These are phyloP conservation scores for Ectobius pallidus DNA, from an alignment of 2,888 invertebrate species.

Conservation along the genomic window DNA sequence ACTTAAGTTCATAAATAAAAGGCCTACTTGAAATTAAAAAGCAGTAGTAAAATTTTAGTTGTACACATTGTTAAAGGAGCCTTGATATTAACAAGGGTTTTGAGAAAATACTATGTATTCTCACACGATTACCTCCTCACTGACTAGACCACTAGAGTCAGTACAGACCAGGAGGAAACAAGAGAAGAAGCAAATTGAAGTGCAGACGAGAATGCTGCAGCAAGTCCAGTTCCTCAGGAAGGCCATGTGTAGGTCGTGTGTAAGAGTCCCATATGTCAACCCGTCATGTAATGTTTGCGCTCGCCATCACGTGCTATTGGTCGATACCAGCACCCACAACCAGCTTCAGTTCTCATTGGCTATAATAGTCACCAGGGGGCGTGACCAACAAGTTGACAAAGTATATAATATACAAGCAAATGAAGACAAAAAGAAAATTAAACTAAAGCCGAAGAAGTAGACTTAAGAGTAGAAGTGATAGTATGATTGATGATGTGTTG, in stretches of 20 bases:
- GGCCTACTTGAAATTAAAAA: too few species aligned
- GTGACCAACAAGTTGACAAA: slow-evolving; percentile 22
- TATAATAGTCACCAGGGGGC: slow-evolving; percentile 8
- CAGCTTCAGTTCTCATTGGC: slow-evolving; percentile 5
- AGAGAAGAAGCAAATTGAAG: too few species aligned
- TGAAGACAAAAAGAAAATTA: neutral
- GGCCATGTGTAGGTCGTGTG: slow-evolving; percentile 4
- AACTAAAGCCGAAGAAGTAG: neutral
- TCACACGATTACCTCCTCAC: too few species aligned
- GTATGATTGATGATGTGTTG: slow-evolving; percentile 1
- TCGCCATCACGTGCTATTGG: neutral
- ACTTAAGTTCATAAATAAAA: too few species aligned
- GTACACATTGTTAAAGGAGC: too few species aligned
- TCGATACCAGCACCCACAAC: slow-evolving; percentile 18
- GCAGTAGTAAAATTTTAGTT: too few species aligned
- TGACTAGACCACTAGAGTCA: too few species aligned
- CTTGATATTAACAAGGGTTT: too few species aligned
- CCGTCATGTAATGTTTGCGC: slow-evolving; percentile 4
- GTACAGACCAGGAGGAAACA: too few species aligned
- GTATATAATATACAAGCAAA: neutral
- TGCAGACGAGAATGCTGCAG: too few species aligned
- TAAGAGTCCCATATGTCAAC: neutral
- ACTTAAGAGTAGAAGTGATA: slow-evolving; percentile 3
- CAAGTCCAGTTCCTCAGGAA: too few species aligned
- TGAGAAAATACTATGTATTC: too few species aligned